Conservation (phyloP, 2,888 invertebrate genomes). For the Pollenia griseotomentosa region DNA sequence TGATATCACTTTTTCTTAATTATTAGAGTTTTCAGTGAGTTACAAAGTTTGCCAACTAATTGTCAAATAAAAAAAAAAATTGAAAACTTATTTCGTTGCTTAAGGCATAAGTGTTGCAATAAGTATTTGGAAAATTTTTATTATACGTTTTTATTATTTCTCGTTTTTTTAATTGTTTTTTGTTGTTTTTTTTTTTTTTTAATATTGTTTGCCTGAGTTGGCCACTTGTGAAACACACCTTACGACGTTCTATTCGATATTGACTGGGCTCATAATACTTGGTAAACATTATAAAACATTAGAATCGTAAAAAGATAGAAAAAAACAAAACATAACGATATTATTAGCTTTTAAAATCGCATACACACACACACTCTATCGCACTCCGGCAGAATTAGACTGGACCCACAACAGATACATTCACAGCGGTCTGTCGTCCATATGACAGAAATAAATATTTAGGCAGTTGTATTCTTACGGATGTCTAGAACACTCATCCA, state of each 20-base stretch:
- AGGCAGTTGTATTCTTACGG: constrained; percentile 14
- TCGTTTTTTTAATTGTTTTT: constrained; percentile 48
- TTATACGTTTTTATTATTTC: constrained; percentile 50
- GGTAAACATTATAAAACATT: constrained; percentile 83
- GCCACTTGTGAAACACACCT: constrained; percentile 82
- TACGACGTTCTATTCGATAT: constrained; percentile 82
- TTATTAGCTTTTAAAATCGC: constrained; percentile 35
- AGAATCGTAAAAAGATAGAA: constrained; percentile 74
- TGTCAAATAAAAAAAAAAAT: background rate
- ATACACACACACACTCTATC: constrained; percentile 14
- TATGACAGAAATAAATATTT: constrained; percentile 18
- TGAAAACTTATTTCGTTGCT: background rate
- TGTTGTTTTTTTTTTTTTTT: constrained; percentile 27
- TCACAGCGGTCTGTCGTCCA: background rate
- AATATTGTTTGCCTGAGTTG: constrained; percentile 68
- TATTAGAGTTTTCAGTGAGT: background rate
- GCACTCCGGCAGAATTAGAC: constrained; percentile 29
- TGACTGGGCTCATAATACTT: constrained; percentile 82
- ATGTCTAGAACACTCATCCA: constrained; percentile 30
- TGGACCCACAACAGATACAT: constrained; percentile 20
- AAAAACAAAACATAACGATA: constrained; percentile 40
- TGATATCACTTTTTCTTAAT: constrained; percentile 47
- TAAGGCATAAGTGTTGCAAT: constrained; percentile 42
- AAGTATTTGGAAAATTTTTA: constrained; percentile 43
- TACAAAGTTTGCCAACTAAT: constrained; percentile 61